A percentile compares a stretch with the other conserved stretches of the same genome.
These are phyloP conservation scores for Chrysodeixis includens DNA, from an alignment of 2,888 invertebrate genomes.

Conservation along the genomic window DNA sequence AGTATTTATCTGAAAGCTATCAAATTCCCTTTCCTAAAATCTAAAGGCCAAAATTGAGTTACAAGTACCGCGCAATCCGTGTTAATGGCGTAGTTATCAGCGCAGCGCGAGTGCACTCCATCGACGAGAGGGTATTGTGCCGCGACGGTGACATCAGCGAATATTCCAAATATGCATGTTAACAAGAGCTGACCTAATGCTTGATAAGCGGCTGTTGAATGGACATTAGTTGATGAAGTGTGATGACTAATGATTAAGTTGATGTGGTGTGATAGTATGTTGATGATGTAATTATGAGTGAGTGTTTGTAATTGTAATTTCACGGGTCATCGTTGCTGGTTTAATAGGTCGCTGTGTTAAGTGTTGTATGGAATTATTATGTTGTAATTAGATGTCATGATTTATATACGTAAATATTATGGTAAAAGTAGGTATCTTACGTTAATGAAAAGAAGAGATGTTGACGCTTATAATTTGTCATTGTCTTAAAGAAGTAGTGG, in stretches of 20 bases:
- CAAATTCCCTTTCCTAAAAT: conserved; percentile 6
- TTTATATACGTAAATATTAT: no score
- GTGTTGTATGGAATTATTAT: neutral
- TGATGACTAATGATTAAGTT: neutral
- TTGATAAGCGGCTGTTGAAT: conserved; percentile 12
- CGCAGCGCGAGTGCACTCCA: conserved; percentile 62
- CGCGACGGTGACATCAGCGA: conserved; percentile 69
- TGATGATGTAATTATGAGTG: neutral
- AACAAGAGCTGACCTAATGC: conserved; percentile 38
- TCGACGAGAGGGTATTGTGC: conserved; percentile 59
- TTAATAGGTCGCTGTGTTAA: neutral
- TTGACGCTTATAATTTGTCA: no score
- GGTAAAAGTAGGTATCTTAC: no score
- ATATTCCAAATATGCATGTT: conserved; percentile 64
- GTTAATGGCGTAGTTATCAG: conserved; percentile 61
- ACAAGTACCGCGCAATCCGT: conserved; percentile 31
- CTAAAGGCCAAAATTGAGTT: conserved; percentile 25
- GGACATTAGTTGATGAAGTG: conserved; percentile 35
- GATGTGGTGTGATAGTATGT: no score
- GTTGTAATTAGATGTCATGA: no score
- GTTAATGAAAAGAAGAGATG: no score
- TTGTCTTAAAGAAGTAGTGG: no score
- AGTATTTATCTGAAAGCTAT: no score
- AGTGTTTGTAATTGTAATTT: neutral
- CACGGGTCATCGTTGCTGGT: neutral